These are phyloP conservation scores for Heliangelus exortis DNA, from an alignment of 2,797 vertebrate genomes.

Conservation along the genomic window DNA sequence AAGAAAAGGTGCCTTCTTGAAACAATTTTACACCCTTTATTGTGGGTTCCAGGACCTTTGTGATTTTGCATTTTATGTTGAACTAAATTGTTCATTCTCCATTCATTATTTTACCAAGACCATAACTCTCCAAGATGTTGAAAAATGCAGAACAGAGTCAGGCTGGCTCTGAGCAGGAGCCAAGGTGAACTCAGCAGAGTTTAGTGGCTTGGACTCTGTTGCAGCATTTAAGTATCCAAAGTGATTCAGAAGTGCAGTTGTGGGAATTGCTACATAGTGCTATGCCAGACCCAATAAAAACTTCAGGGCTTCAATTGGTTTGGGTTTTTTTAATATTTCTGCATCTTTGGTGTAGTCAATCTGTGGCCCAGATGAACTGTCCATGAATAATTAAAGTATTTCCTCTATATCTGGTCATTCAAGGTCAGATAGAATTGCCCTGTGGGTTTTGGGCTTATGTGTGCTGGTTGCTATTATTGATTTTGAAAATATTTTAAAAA, in stretches of 20 bases:
- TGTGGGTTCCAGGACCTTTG: neutral
- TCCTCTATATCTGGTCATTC: neutral
- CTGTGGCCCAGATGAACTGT: neutral
- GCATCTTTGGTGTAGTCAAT: neutral
- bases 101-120: neutral
- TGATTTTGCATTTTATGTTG: neutral
- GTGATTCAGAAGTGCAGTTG: neutral
- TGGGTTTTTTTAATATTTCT: neutral
- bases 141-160: neutral
- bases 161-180: neutral
- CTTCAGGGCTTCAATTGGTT: neutral
- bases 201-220: neutral
- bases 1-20: neutral
- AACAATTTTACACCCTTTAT: neutral
- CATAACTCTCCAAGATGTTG: neutral
- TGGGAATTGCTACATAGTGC: rapidly evolving
- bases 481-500: neutral
- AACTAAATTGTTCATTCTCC: neutral
- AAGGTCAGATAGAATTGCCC: neutral
- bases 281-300: neutral
- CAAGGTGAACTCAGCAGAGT: neutral
- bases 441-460: neutral
- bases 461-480: neutral
- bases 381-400: neutral
- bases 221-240: neutral